A percentile compares a stretch with the other conserved stretches of the same genome.
Evolutionary conservation across 1,140 invertebrate species (phyloP).

Genomic region (Teleopsis dalmanni): DNA sequence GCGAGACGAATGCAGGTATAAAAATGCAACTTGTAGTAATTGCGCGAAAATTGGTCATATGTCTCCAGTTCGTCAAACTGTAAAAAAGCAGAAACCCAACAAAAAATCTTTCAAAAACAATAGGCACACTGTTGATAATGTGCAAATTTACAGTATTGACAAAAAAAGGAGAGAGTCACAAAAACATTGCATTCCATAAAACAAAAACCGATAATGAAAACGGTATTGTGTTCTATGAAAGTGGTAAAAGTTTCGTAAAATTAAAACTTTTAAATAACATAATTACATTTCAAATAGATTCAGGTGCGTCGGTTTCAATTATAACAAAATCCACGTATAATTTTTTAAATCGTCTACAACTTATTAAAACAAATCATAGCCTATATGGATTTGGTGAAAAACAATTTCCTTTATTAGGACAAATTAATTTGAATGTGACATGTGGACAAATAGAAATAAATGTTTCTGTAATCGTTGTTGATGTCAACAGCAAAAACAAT

Average conservation of each 20-base stretch:
- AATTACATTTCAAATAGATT: slow-evolving; percentile 4
- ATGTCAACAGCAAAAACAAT: not conserved
- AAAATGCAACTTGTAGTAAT: slow-evolving; percentile 1
- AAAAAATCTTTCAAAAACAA: no score
- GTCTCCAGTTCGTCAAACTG: no score
- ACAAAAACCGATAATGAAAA: no score
- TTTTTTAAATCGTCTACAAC: not conserved
- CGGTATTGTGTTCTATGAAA: not conserved
- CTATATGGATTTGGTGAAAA: slow-evolving; percentile 2
- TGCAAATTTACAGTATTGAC: no score
- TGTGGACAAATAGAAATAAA: slow-evolving; percentile 5
- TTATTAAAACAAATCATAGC: not conserved
- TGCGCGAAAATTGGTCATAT: no score
- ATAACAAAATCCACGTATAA: not conserved
- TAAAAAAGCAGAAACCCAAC: no score
- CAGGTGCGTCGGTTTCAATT: slow-evolving; percentile 1
- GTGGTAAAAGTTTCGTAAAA: not conserved
- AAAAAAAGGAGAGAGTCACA: not conserved
- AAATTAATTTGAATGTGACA: slow-evolving; percentile 5
- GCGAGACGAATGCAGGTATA: slow-evolving; percentile 2
- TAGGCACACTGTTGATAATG: no score
- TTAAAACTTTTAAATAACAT: not conserved
- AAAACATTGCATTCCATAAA: not conserved
- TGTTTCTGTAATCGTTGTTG: not conserved
- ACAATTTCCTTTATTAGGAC: not conserved